phyloP scores from a whole-genome alignment of 2,888 invertebrate genomes.

The Diarsia rubi region DNA sequence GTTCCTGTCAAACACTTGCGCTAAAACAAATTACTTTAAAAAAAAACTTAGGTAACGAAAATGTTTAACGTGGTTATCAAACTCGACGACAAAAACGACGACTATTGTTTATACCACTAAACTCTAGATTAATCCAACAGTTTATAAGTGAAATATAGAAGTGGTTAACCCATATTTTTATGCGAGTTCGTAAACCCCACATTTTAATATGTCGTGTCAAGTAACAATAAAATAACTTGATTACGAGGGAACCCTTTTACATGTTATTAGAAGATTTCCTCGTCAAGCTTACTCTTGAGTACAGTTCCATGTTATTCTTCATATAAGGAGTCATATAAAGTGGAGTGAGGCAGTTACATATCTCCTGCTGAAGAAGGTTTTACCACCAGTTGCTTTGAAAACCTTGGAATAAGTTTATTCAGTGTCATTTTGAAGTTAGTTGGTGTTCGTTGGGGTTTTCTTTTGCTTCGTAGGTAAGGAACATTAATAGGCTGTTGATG shows the following conservation, averaged over 20 bases:
- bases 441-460: background rate
- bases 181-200: conserved; percentile 24
- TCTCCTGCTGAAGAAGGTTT: background rate
- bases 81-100: too few relatives aligned
- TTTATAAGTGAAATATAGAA: conserved; percentile 11
- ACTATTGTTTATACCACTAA: background rate
- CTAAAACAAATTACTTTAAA: too few relatives aligned
- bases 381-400: conserved; percentile 1
- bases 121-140: background rate
- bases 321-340: conserved; percentile 26
- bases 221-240: conserved; percentile 46
- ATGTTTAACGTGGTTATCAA: background rate
- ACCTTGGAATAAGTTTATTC: background rate
- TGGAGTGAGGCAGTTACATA: background rate
- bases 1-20: too few relatives aligned
- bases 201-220: conserved; percentile 42
- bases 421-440: background rate
- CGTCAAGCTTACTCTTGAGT: conserved; percentile 32
- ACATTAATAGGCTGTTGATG: too few relatives aligned
- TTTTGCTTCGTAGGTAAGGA: background rate
- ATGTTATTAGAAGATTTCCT: conserved; percentile 41
- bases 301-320: conserved; percentile 44
- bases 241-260: conserved; percentile 50
- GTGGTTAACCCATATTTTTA: conserved; percentile 34
- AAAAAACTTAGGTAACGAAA: too few relatives aligned